These are phyloP conservation scores for Austrofundulus limnaeus DNA, from an alignment of 2,113 vertebrate species.

Conservation along the genomic window DNA sequence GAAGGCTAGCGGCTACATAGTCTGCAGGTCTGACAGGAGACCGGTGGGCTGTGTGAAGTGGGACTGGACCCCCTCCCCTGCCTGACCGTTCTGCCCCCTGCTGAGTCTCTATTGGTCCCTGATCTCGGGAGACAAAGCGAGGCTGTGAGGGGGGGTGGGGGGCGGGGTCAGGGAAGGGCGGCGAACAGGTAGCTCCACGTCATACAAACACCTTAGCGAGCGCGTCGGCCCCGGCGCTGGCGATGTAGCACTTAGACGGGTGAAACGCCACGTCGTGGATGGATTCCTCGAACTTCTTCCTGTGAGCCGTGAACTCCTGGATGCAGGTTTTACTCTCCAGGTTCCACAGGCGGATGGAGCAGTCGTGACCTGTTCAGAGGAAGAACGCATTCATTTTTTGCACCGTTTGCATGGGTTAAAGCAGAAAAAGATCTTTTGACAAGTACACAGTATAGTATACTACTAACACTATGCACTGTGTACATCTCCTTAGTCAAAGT, in stretches of 20 bases:
- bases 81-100: constrained; percentile 58
- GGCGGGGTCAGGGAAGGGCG: too few species aligned
- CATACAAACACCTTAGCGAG: constrained; percentile 99
- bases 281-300: constrained; percentile 97
- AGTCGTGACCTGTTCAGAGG: constrained; percentile 89
- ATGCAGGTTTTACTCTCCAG: constrained; percentile 99
- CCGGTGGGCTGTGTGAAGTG: constrained; percentile 57
- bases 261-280: constrained; percentile 99
- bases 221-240: constrained; percentile 97
- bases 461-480: too few species aligned
- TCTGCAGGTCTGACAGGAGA: constrained; percentile 62
- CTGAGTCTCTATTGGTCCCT: constrained; percentile 70
- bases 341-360: constrained; percentile 98
- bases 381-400: too few species aligned
- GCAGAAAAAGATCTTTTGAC: too few species aligned
- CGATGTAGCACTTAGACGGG: constrained; percentile 97
- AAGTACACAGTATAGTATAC: too few species aligned
- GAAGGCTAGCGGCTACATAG: constrained; percentile 58
- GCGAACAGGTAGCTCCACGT: constrained; percentile 74
- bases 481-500: too few species aligned
- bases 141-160: constrained; percentile 78
- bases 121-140: constrained; percentile 75
- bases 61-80: constrained; percentile 53
- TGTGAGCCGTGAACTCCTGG: constrained; percentile 98
- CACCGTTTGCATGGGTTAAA: too few species aligned